phyloP scores from a whole-genome alignment of 2,797 vertebrate species.

The Aplochiton taeniatus region DNA sequence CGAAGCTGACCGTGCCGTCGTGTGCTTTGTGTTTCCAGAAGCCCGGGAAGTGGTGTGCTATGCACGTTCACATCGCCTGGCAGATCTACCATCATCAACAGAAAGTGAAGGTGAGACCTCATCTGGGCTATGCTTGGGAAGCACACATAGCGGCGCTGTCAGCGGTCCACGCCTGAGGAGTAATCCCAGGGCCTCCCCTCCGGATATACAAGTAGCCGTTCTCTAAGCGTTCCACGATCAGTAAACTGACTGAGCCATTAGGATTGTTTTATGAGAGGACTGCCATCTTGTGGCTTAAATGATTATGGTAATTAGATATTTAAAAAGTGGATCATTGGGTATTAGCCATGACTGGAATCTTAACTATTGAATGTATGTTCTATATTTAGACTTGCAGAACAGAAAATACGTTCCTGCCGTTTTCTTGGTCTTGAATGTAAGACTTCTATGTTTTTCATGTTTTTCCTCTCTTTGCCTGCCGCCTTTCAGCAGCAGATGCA shows the following conservation, averaged over 20 bases:
- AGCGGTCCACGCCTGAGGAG: background rate
- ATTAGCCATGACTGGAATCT: background rate
- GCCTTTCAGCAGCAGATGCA: slow-evolving; percentile 97
- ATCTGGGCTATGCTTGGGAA: background rate
- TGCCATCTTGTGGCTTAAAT: slow-evolving; percentile 21
- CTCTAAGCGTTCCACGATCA: background rate
- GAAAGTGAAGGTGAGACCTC: slow-evolving; percentile 93
- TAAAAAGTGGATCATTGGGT: background rate
- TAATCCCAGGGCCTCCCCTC: background rate
- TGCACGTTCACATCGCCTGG: slow-evolving; percentile 99
- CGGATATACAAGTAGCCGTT: background rate
- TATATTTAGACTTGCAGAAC: no score
- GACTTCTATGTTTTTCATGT: slow-evolving; percentile 12
- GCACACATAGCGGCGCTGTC: background rate
- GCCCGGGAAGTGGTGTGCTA: slow-evolving; percentile 98
- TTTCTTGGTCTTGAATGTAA: background rate
- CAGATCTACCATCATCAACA: slow-evolving; percentile 99
- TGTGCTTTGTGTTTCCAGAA: slow-evolving; percentile 78
- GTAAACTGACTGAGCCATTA: background rate
- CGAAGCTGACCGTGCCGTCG: background rate
- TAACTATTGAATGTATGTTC: no score
- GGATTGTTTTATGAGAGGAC: slow-evolving; percentile 3
- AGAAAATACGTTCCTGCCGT: no score
- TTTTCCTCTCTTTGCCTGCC: slow-evolving; percentile 47
- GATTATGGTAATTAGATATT: background rate